Evolutionary conservation across 2,888 invertebrate species (phyloP).

Genomic region (Nyleta sp.): DNA sequence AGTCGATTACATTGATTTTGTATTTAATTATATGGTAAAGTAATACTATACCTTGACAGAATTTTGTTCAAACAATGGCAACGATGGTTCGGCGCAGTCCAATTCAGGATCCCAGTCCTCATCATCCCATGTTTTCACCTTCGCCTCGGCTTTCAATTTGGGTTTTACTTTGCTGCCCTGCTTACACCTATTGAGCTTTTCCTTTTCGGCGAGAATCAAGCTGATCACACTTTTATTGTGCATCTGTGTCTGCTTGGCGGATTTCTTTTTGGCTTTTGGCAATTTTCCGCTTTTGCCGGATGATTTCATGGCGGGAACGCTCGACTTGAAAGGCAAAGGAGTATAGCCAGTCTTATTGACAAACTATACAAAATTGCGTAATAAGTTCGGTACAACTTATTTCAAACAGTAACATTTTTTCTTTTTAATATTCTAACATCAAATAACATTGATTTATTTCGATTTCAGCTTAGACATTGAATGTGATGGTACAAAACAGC

Average conservation of each 20-base stretch:
- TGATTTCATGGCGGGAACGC: slow-evolving; percentile 69
- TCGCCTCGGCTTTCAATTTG: slow-evolving; percentile 89
- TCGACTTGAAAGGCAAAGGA: slow-evolving; percentile 75
- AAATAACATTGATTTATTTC: no score
- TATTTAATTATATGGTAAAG: no score
- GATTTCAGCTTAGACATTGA: no score
- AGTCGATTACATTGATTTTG: no score
- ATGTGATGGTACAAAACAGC: no score
- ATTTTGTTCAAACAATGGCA: slow-evolving; percentile 22
- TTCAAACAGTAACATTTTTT: no score
- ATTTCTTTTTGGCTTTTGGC: slow-evolving; percentile 74
- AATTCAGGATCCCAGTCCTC: slow-evolving; percentile 81
- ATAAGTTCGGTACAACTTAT: no score
- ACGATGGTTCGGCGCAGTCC: slow-evolving; percentile 23
- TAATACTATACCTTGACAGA: slow-evolving; percentile 36
- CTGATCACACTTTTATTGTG: slow-evolving; percentile 79
- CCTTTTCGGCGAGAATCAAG: slow-evolving; percentile 79
- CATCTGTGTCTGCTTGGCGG: slow-evolving; percentile 77
- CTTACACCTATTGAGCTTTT: slow-evolving; percentile 77
- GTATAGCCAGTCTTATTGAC: slow-evolving; percentile 73
- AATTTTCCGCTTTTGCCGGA: slow-evolving; percentile 72
- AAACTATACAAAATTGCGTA: slow-evolving; percentile 67
- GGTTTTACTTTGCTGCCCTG: slow-evolving; percentile 87
- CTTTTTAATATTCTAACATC: no score
- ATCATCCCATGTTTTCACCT: slow-evolving; percentile 85